A percentile compares a stretch with the other conserved stretches of the same genome.
These are phyloP conservation scores for Labeo calbasu DNA, from an alignment of 2,797 vertebrate species.

Conservation along the genomic window DNA sequence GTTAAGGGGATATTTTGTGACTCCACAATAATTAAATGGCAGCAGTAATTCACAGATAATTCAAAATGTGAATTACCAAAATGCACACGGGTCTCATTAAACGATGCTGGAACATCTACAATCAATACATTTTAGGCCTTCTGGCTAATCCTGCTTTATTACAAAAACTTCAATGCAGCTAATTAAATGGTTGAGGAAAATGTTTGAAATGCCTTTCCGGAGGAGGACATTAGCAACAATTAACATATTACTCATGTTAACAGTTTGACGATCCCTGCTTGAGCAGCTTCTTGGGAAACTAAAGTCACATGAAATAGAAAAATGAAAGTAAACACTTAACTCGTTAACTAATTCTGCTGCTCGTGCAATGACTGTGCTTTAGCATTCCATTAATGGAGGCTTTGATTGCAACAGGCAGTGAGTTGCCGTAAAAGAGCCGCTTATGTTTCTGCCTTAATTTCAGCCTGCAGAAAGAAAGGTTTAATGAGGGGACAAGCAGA, in stretches of 20 bases:
- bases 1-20: slow-evolving; percentile 52
- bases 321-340: slow-evolving; percentile 44
- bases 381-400: slow-evolving; percentile 29
- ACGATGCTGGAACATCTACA: slow-evolving; percentile 47
- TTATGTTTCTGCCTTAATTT: slow-evolving; percentile 27
- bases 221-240: slow-evolving; percentile 58
- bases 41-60: slow-evolving; percentile 53
- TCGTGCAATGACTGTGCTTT: slow-evolving; percentile 7
- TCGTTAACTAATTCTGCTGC: slow-evolving; percentile 27
- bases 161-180: slow-evolving; percentile 49
- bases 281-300: slow-evolving; percentile 8
- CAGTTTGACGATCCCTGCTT: slow-evolving; percentile 35
- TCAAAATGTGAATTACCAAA: slow-evolving; percentile 56
- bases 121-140: slow-evolving; percentile 58
- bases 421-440: not conserved
- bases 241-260: slow-evolving; percentile 57
- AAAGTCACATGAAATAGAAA: slow-evolving; percentile 44
- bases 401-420: slow-evolving; percentile 22
- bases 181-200: slow-evolving; percentile 57
- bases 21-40: slow-evolving; percentile 59
- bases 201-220: slow-evolving; percentile 52
- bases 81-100: slow-evolving; percentile 56
- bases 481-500: slow-evolving; percentile 43
- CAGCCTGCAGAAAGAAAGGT: slow-evolving; percentile 25
- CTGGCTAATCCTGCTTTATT: slow-evolving; percentile 59